Base-by-base conservation (phyloP, 2,113 vertebrate species). In the Dicrurus megarhynchus region DNA sequence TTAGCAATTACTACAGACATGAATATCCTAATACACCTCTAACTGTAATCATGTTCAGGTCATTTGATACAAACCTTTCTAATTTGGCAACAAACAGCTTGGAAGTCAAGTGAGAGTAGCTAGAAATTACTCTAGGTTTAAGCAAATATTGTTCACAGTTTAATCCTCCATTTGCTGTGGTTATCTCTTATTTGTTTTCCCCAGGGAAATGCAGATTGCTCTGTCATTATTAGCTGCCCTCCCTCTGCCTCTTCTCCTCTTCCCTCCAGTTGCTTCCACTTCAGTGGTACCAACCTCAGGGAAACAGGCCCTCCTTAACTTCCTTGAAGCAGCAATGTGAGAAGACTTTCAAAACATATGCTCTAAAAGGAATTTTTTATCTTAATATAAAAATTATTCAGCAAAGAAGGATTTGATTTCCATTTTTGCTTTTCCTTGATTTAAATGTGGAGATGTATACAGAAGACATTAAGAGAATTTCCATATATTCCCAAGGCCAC, bases 51-150 rank as follows among this genome's bases (percentile, higher is more conserved):
- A 84, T 65, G 77, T 81, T 95, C 93, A 84, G 41, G 93, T 35
- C 28, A 63, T 90, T 96, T 81, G 44, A 96, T 91, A 93, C 32
- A 88, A 95, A 92, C 68, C 93, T 97, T 95, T 97, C 30, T 90
- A 96, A 93, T 96, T 92, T 83, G 41, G 59, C 22, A 94, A 96
- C 71, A 95, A 87, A 80, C 20, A 73, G 61, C 89, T 97, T 82
- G 74, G 92, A 97, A 96, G 94, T 95, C 83, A 93, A 94, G 41
- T 23, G 94, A 46, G 71, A 79, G 59, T 61, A 89, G 32, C 75
- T 42, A 89, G 83, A 93, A 97, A 95, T 93, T 87, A 94, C 23
- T 89, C 60, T 57, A 55, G 27, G 56, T 82, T 94, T 92, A 71
- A 76, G 42, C 50, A 96, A 94, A 91, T 60, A 30, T 12, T 65